These are phyloP conservation scores for Gymnodraco acuticeps DNA, from an alignment of 2,797 vertebrate genomes.

Conservation along the genomic window DNA sequence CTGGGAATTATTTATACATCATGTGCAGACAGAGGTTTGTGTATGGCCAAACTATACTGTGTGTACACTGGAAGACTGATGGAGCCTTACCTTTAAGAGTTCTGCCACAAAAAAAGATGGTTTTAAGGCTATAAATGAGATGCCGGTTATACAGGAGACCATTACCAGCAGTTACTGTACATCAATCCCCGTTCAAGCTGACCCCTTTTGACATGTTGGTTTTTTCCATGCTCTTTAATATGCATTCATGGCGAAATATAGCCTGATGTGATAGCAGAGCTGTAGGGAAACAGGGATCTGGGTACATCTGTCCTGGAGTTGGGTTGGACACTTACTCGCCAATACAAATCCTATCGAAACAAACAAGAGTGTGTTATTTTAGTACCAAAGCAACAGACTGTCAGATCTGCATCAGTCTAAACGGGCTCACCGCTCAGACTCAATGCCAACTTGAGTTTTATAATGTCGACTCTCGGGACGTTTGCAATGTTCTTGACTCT, in stretches of 20 bases:
- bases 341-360: slow-evolving; percentile 14
- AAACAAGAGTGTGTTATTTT: slow-evolving; percentile 44
- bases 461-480: slow-evolving; percentile 32
- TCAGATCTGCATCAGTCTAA: slow-evolving; percentile 50
- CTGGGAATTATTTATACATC: slow-evolving; percentile 21
- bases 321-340: slow-evolving; percentile 20
- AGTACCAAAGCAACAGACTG: slow-evolving; percentile 75
- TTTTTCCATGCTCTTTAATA: slow-evolving; percentile 54
- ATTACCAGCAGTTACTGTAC: slow-evolving; percentile 66
- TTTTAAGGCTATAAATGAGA: slow-evolving; percentile 3
- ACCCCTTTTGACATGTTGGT: slow-evolving; percentile 23
- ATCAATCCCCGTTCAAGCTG: slow-evolving; percentile 45
- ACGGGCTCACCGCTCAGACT: slow-evolving; percentile 33
- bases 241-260: slow-evolving; percentile 67
- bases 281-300: slow-evolving; percentile 21
- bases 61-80: slow-evolving; percentile 17
- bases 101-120: slow-evolving; percentile 20
- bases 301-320: slow-evolving; percentile 24
- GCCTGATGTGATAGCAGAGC: slow-evolving; percentile 34
- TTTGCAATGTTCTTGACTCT: not conserved
- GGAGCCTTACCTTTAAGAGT: slow-evolving; percentile 49
- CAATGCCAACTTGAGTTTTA: slow-evolving; percentile 27
- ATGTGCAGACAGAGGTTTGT: slow-evolving; percentile 18
- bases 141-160: slow-evolving; percentile 45
- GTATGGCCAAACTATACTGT: slow-evolving; percentile 40